A percentile compares a stretch with the other conserved stretches of the same genome.
Conservation (phyloP, 1,140 invertebrate species). For the Atta colombica region DNA sequence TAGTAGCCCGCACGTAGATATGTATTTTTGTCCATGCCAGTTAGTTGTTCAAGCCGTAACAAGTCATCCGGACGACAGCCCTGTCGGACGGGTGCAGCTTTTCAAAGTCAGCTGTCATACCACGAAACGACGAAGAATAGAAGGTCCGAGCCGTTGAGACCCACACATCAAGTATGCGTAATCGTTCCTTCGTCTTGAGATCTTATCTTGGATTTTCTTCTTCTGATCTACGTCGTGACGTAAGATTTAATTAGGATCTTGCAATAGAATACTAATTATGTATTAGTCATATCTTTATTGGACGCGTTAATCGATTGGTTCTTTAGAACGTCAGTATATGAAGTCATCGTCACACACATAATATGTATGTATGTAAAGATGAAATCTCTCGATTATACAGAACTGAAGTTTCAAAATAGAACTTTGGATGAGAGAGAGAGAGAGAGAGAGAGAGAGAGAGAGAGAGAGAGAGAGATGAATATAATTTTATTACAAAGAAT, state of each 20-base stretch:
- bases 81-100: constrained; percentile 82
- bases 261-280: constrained; percentile 28
- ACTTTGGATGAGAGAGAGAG: not conserved
- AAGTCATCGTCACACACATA: not conserved
- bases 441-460: not conserved
- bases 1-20: constrained; percentile 70
- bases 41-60: constrained; percentile 70
- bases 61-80: constrained; percentile 77
- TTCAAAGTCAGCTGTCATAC: constrained; percentile 79
- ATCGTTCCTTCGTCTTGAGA: constrained; percentile 25
- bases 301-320: constrained; percentile 5
- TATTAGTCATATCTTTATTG: constrained; percentile 27
- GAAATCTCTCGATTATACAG: not conserved
- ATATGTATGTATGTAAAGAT: not conserved
- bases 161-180: constrained; percentile 30
- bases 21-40: constrained; percentile 76
- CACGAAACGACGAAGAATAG: constrained; percentile 71
- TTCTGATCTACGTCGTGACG: constrained; percentile 4
- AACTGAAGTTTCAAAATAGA: not conserved
- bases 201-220: constrained; percentile 60
- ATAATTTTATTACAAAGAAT: not conserved
- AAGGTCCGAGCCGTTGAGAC: constrained; percentile 66
- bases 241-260: constrained; percentile 65
- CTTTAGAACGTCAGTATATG: not conserved
- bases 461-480: not conserved